Evolutionary conservation across 2,113 vertebrate species (phyloP), one percentile per base, ranked within the genome.

Genomic region (Gallinago media): DNA sequence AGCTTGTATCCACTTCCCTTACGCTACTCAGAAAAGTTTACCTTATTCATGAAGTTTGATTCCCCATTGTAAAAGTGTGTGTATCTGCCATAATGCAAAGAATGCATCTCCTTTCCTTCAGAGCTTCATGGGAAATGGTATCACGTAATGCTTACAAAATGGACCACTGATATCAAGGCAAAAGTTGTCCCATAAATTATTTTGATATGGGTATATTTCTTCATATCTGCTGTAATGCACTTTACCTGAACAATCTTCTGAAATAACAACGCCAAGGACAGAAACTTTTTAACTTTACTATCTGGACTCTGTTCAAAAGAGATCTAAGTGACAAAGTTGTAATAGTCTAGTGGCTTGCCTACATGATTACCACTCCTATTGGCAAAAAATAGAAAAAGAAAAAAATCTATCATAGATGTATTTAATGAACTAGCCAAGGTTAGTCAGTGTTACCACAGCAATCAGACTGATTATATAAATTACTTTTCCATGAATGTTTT

Each of bases 371-470:
- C 92, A 50, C 20, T 80, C 47, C n/a, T 80, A n/a, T 38, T 81
- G 56, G 47, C 40, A 94, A 84, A 89, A 55, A 66, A 84, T 2
- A 83, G 46, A 50, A 84, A 81, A 32, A 72, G 8, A 50, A 89
- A 91, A 63, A 32, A 44, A 11, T 86, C 65, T 63, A 56, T 81
- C 29, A 22, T 27, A 59, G 80, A 29, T 61, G 29, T 22, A 79
- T 85, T 93, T 94, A 93, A 94, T 79, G 71, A 96, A 54, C 49
- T 54, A 52, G 61, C 9, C 75, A 76, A 88, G 56, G 49, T 82
- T 91, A 94, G 73, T 82, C 92, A 80, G 54, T 74, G 63, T 83
- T 92, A 88, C 73, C 65, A 89, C 84, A 79, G 74, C 84, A 95
- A 61, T 96, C 84, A 79, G 66, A 38, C 31, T 58, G 72, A 36